phyloP scores from a whole-genome alignment of 23 tunicate species.

The Phallusia fumigata region DNA sequence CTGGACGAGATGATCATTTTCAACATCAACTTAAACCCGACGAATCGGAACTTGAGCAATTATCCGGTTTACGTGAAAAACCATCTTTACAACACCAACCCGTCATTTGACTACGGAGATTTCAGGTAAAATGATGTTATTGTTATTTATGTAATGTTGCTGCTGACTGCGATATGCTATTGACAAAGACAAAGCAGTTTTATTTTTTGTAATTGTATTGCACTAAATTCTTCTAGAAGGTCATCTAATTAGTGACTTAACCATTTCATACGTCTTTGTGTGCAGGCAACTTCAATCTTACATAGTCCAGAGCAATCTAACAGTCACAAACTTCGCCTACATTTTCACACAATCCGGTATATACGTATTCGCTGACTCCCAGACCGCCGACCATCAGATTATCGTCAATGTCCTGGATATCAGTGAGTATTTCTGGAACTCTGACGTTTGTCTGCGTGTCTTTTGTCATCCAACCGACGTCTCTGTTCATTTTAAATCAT shows the following conservation, averaged over 20 bases:
- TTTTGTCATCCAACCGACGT: too few species aligned
- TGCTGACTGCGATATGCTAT: too few species aligned
- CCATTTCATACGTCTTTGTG: neutral
- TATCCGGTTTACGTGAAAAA: constrained; percentile 89
- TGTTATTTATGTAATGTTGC: neutral
- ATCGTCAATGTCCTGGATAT: constrained; percentile 71
- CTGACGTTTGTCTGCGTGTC: too few species aligned
- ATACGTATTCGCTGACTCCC: constrained; percentile 90
- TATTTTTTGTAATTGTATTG: too few species aligned
- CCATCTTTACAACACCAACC: constrained; percentile 94
- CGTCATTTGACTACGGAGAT: constrained; percentile 90
- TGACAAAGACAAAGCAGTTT: too few species aligned
- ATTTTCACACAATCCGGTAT: constrained; percentile 81
- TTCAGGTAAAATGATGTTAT: constrained; percentile 57
- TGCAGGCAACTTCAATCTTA: constrained; percentile 66
- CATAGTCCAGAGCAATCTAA: constrained; percentile 52
- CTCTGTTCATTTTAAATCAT: too few species aligned
- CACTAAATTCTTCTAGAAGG: too few species aligned
- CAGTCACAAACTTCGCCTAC: constrained; percentile 84
- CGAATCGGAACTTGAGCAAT: constrained; percentile 52
- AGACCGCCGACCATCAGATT: constrained; percentile 47
- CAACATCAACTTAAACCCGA: constrained; percentile 44
- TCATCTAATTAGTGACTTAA: too few species aligned
- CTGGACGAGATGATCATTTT: constrained; percentile 82
- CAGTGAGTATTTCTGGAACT: constrained; percentile 26